Evolutionary conservation across 1,140 invertebrate species (phyloP), one percentile per base, ranked within the genome.

Genomic region (Cryptotermes secundus): DNA sequence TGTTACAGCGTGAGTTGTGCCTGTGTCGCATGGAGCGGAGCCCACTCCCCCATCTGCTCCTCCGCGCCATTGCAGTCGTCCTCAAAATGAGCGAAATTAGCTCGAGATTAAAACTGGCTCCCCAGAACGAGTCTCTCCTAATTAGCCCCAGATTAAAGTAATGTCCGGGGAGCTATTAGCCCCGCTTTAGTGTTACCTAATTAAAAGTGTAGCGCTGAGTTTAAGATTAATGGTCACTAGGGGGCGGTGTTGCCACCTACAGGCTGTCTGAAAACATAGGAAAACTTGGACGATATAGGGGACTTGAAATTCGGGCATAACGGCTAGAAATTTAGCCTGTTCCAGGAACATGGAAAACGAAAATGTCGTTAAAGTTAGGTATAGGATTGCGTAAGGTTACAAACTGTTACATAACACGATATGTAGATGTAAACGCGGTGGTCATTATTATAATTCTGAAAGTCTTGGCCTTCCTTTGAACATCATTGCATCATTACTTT

Each of bases 101-200:
- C 80, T 81, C 80, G 80, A 81, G 80, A 81, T 81, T 81, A 81
- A 81, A 81, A 81, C 80, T 45, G 35, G 35, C 80, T 65, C 80
- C 80, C 80, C 34, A 16, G 42, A 36, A 45, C 35, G 80, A 45
- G 80, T 81, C 42, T 3, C 19, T 81, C 80, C 87, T 87, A 87
- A 87, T 87, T 87, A 87, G 87, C 85, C 86, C 59, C 86, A 87
- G 87, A 87, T 87, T 87, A 87, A 87, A 87, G 87, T 87, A 87
- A 87, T 87, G 87, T 87, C 87, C 83, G 85, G 87, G 87, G 87
- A 87, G 85, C 87, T 84, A 87, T 87, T 86, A 87, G 59, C 84
- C 82, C 86, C 45, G 87, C 87, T 87, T 87, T 87, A 87, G 85
- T 85, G 83, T 87, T 83, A 83, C 42, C 83, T 87, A 87, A 87